Evolutionary conservation across 1,140 invertebrate species (phyloP).

Genomic region (Caenorhabditis briggsae): DNA sequence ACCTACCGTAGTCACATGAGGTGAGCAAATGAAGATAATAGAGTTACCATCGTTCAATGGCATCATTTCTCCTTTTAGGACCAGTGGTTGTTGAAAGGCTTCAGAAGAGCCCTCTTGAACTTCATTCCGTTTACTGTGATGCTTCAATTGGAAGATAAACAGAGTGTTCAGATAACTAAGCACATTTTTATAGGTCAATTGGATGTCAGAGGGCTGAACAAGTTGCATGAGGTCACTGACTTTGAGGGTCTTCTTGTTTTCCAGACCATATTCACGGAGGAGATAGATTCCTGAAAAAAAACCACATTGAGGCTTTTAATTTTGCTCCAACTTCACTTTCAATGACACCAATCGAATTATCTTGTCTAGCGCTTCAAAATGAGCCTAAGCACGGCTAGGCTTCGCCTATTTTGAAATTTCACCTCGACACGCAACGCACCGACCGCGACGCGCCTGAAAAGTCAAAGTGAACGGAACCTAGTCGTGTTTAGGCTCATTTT

Average conservation of each 20-base stretch:
- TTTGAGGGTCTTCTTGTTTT: slow-evolving; percentile 63
- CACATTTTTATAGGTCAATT: slow-evolving; percentile 67
- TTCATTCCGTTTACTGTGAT: slow-evolving; percentile 63
- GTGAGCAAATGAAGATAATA: slow-evolving; percentile 65
- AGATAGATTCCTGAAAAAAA: slow-evolving; percentile 55
- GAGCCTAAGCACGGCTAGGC: too few relatives aligned
- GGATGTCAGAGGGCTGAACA: slow-evolving; percentile 60
- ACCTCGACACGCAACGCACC: too few relatives aligned
- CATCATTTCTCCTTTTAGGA: slow-evolving; percentile 66
- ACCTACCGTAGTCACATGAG: slow-evolving; percentile 65
- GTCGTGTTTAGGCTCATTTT: too few relatives aligned
- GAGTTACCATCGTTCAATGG: slow-evolving; percentile 64
- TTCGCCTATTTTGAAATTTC: too few relatives aligned
- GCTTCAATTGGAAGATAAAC: slow-evolving; percentile 67
- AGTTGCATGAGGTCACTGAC: slow-evolving; percentile 60
- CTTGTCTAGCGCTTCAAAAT: too few relatives aligned
- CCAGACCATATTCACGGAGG: slow-evolving; percentile 61
- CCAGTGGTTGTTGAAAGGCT: slow-evolving; percentile 65
- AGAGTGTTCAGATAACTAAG: slow-evolving; percentile 63
- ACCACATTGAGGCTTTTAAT: neutral
- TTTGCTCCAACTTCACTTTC: too few relatives aligned
- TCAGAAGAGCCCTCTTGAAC: slow-evolving; percentile 57
- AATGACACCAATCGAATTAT: too few relatives aligned
- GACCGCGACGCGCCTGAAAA: too few relatives aligned
- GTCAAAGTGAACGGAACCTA: too few relatives aligned